These are phyloP conservation scores for Heliconius hortense DNA, from an alignment of 2,888 invertebrate genomes.

Conservation along the genomic window DNA sequence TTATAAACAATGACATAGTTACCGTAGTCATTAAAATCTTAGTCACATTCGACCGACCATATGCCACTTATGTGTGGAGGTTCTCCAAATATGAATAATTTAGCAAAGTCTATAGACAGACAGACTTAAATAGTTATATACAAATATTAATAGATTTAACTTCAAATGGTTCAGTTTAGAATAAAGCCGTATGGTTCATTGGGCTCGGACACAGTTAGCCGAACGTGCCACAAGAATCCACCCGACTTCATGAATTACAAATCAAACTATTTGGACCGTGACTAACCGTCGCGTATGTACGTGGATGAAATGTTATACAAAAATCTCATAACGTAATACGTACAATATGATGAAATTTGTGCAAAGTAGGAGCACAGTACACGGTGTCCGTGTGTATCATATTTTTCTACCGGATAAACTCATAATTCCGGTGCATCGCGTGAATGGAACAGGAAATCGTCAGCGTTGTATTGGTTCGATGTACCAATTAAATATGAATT, in stretches of 20 bases:
- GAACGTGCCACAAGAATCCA: conserved; percentile 36
- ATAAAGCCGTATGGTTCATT: conserved; percentile 28
- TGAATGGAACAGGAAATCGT: conserved; percentile 72
- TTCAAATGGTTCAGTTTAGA: background rate
- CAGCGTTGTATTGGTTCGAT: conserved; percentile 32
- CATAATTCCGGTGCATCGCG: conserved; percentile 48
- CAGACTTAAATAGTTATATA: background rate
- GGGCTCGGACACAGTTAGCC: conserved; percentile 37
- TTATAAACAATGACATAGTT: conserved; percentile 14
- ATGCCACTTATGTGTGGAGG: background rate
- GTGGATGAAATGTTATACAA: conserved; percentile 33
- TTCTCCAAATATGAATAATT: background rate
- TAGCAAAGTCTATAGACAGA: background rate
- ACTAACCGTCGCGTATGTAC: conserved; percentile 45
- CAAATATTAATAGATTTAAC: background rate
- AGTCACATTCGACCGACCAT: conserved; percentile 13
- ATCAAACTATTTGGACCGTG: conserved; percentile 54
- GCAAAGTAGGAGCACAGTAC: conserved; percentile 6
- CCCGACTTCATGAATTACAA: conserved; percentile 50
- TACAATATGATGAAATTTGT: conserved; percentile 32
- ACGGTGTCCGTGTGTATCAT: conserved; percentile 34
- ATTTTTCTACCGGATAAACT: conserved; percentile 29
- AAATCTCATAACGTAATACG: conserved; percentile 35
- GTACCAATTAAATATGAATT: conserved; percentile 9
- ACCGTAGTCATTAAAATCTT: background rate